Evolutionary conservation across 2,888 invertebrate genomes (phyloP).

Genomic region (Tridacna crocea): DNA sequence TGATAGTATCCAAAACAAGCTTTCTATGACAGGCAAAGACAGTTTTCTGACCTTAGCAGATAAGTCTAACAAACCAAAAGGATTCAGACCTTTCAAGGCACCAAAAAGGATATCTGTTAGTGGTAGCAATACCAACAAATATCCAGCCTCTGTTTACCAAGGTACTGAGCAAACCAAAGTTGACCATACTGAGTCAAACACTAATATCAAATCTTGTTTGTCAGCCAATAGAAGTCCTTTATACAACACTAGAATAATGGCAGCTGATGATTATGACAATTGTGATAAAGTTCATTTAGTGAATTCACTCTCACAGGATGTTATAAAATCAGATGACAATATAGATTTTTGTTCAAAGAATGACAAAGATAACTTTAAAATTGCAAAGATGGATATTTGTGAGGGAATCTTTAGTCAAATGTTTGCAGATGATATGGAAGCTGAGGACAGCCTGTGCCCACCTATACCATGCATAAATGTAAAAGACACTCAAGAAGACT

Average conservation of each 20-base stretch:
- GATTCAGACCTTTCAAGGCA: slow-evolving; percentile 74
- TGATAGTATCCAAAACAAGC: neutral
- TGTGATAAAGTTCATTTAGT: neutral
- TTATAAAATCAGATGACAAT: neutral
- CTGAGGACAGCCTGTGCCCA: slow-evolving; percentile 5
- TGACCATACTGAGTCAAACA: slow-evolving; percentile 30
- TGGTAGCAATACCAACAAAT: neutral
- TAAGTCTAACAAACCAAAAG: slow-evolving; percentile 67
- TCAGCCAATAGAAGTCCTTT: too few relatives aligned
- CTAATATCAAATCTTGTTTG: neutral
- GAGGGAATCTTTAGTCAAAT: slow-evolving; percentile 54
- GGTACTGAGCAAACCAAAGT: neutral
- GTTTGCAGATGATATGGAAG: slow-evolving; percentile 66
- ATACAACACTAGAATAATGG: neutral
- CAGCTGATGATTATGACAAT: neutral
- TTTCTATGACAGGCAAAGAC: neutral
- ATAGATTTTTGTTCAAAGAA: neutral
- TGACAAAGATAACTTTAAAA: neutral
- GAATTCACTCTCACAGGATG: neutral
- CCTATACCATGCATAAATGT: neutral
- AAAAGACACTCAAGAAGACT: slow-evolving; percentile 9
- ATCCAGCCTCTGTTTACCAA: neutral
- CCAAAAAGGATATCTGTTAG: slow-evolving; percentile 52
- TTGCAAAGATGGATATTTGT: slow-evolving; percentile 14
- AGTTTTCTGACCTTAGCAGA: neutral